Base-by-base conservation (phyloP, 30 jellyfish, hydroid and myxozoan species). In the Mastigias papua region DNA sequence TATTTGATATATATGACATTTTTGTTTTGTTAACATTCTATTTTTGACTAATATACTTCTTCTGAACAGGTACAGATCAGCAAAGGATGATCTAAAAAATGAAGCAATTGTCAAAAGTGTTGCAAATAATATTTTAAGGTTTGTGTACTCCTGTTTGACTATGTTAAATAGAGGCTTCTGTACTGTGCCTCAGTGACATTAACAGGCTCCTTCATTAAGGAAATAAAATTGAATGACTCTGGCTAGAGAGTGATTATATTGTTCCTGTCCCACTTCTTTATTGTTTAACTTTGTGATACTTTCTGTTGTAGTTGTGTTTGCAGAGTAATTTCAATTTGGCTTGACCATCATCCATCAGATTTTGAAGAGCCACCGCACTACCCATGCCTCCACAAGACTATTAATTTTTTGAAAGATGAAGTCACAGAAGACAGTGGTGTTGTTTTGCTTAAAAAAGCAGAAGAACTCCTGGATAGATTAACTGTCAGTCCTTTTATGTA, bases 291-390 rank as follows among this genome's bases (percentile, higher is more conserved):
- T 42, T 42, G n/a, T 42, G 7, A 0, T 63, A 10, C 23, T 30
- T 78, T 85, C 29, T 30, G 22, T 63, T 92, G 10, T 61, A 93
- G 98, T 34, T 84, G 95, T 0, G 75, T 87, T 31, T 81, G 97
- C 80, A 79, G 97, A 22, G 95, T 82, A 15, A 66, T 87, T 5
- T 71, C 95, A 37, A 72, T 85, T 27, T 93, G 98, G 98, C 92
- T 93, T 30, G 98, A 93, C 27, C 98, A 93, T 8, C 87, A 93
- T 61, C 93, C 98, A 0, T 71, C 71, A 4, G 98, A 93, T 49
- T 93, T 93, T 73, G 98, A 93, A 60, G 97, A 93, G 75, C 95
- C 98, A 1, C 97, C 97, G 1, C 32, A 28, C 28, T 93, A 93
- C 48, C 85, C 84, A 7, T 74, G 86, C 5, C 84, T 93, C 23